These are phyloP conservation scores for Psilanteris sp. DNA, from an alignment of 1,140 invertebrate genomes.

Conservation along the genomic window DNA sequence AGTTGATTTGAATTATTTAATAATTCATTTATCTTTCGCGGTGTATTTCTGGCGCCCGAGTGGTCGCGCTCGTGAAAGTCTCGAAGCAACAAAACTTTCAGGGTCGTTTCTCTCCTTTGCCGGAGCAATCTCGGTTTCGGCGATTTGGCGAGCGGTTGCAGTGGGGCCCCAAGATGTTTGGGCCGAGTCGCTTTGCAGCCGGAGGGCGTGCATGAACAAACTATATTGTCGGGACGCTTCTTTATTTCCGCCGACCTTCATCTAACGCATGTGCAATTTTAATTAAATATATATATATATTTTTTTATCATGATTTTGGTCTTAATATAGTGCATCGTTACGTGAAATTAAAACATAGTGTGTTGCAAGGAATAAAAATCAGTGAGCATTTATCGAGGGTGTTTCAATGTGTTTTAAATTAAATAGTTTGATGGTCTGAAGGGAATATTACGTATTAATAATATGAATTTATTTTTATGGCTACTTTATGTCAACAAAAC, in stretches of 20 bases:
- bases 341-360: no score
- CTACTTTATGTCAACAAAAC: no score
- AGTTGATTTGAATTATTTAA: slow-evolving; percentile 46
- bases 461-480: no score
- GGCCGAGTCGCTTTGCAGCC: slow-evolving; percentile 56
- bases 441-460: no score
- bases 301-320: no score
- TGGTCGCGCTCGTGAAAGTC: slow-evolving; percentile 77
- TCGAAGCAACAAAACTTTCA: slow-evolving; percentile 73
- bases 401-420: no score
- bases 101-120: slow-evolving; percentile 73
- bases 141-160: slow-evolving; percentile 48
- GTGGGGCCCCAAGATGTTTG: slow-evolving; percentile 55
- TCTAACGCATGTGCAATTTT: slow-evolving; percentile 40
- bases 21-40: slow-evolving; percentile 54
- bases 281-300: slow-evolving; percentile 18
- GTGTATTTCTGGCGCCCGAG: slow-evolving; percentile 51
- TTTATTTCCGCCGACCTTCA: slow-evolving; percentile 42
- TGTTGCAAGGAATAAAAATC: no score
- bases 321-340: slow-evolving; percentile 10
- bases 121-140: slow-evolving; percentile 62
- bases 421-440: no score
- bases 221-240: slow-evolving; percentile 55
- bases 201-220: slow-evolving; percentile 55
- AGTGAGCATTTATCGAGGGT: no score